Percentiles rank a stretch among this genome's conserved stretches.
phyloP scores from a whole-genome alignment of 2,113 vertebrate species.

The Nestor notabilis region DNA sequence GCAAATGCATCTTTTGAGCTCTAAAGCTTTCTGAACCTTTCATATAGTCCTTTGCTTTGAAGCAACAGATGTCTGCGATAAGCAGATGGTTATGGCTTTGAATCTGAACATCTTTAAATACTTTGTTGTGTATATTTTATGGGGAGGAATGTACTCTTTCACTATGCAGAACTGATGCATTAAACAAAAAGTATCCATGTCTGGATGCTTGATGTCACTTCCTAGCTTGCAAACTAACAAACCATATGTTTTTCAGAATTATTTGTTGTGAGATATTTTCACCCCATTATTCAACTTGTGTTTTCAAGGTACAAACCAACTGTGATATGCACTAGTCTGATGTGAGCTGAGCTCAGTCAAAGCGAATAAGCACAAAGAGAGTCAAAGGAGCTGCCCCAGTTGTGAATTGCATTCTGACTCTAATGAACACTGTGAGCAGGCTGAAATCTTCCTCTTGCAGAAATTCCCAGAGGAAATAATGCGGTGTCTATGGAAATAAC shows the following conservation, averaged over 20 bases:
- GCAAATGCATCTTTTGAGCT: conserved; percentile 13
- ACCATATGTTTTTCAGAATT: not conserved
- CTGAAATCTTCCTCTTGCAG: not conserved
- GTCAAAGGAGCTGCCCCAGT: not conserved
- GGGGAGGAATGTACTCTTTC: conserved; percentile 5
- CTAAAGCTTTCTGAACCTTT: conserved; percentile 29
- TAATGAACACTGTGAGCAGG: not conserved
- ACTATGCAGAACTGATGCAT: not conserved
- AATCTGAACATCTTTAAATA: conserved; percentile 53
- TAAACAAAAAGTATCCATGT: conserved; percentile 24
- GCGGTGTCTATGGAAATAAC: not conserved
- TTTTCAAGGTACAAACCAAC: conserved; percentile 57
- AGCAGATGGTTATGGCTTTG: conserved; percentile 36
- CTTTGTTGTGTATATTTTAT: conserved; percentile 26
- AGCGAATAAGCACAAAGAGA: not conserved
- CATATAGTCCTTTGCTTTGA: conserved; percentile 42
- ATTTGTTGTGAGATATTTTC: conserved; percentile 39
- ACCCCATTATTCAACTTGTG: conserved; percentile 34
- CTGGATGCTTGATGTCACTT: conserved; percentile 24
- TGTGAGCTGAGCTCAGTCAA: not conserved
- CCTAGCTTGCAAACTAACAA: conserved; percentile 20
- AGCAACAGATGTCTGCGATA: conserved; percentile 52
- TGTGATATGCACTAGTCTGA: not conserved
- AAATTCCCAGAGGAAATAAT: conserved; percentile 30
- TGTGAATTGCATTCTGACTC: not conserved